A percentile compares a stretch with the other conserved stretches of the same genome.
phyloP scores from a whole-genome alignment of 1,140 invertebrate species.

The Steinernema feltiae region DNA sequence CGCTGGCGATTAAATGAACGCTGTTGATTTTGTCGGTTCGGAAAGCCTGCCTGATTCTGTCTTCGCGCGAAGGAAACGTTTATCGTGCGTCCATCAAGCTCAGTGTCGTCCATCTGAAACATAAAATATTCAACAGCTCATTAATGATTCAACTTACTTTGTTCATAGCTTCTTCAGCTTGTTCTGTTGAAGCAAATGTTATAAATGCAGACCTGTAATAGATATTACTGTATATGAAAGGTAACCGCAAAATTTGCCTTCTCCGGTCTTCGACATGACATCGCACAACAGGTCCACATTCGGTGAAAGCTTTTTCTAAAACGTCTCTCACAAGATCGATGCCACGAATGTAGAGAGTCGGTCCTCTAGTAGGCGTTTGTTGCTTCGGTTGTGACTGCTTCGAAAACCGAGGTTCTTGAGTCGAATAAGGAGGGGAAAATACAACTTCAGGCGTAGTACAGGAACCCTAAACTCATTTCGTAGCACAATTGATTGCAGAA shows the following conservation, averaged over 20 bases:
- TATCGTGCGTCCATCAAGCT: background rate
- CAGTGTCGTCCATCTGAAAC: conserved; percentile 16
- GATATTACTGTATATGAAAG: background rate
- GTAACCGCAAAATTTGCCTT: background rate
- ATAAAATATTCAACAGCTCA: background rate
- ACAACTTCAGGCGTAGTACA: background rate
- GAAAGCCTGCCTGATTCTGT: background rate
- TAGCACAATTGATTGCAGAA: too few species aligned
- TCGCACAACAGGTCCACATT: background rate
- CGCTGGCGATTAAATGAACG: background rate
- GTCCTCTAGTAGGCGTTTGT: background rate
- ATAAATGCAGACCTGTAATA: conserved; percentile 24
- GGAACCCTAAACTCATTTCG: background rate
- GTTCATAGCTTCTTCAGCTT: conserved; percentile 19
- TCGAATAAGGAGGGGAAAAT: background rate
- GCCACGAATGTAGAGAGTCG: background rate
- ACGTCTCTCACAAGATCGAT: background rate
- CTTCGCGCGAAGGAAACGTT: conserved; percentile 17
- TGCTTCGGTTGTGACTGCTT: too few species aligned
- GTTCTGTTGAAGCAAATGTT: background rate
- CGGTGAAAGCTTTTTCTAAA: background rate
- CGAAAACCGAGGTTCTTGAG: background rate
- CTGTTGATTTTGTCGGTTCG: background rate
- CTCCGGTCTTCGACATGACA: background rate
- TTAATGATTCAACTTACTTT: background rate